phyloP scores from a whole-genome alignment of 1,140 invertebrate species.

The Rhopalosiphum maidis region DNA sequence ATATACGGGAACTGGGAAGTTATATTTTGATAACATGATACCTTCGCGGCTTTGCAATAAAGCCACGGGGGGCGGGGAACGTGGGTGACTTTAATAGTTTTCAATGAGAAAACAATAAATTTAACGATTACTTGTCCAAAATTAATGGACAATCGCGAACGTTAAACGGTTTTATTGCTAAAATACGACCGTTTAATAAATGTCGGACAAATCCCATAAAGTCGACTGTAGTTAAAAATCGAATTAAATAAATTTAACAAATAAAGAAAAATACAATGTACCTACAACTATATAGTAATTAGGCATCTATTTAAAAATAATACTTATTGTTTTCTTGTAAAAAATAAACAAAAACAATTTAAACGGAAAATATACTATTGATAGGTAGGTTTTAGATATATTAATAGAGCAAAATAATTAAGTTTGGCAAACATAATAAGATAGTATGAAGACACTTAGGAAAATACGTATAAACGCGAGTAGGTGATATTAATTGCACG shows the following conservation, averaged over 20 bases:
- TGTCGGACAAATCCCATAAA: constrained; percentile 9
- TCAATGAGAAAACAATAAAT: constrained; percentile 43
- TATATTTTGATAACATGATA: constrained; percentile 24
- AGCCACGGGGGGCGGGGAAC: neutral
- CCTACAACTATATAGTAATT: neutral
- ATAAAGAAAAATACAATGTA: neutral
- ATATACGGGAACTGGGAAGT: neutral
- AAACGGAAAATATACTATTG: neutral
- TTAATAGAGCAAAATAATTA: neutral
- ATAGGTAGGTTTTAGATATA: too few relatives aligned
- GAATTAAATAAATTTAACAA: neutral
- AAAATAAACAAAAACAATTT: neutral
- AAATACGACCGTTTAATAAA: constrained; percentile 24
- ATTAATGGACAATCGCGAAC: constrained; percentile 31
- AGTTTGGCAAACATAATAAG: neutral
- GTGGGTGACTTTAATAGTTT: constrained; percentile 33
- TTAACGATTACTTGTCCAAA: constrained; percentile 40
- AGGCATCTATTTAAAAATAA: neutral
- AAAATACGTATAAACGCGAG: neutral
- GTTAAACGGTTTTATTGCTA: constrained; percentile 48
- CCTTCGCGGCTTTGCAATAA: neutral
- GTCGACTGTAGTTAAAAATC: neutral
- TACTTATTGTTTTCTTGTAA: neutral
- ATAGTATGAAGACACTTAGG: too few relatives aligned
- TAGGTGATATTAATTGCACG: neutral